These are phyloP conservation scores for Miniopterus natalensis DNA, from an alignment of 2,113 vertebrate genomes.

Conservation along the genomic window DNA sequence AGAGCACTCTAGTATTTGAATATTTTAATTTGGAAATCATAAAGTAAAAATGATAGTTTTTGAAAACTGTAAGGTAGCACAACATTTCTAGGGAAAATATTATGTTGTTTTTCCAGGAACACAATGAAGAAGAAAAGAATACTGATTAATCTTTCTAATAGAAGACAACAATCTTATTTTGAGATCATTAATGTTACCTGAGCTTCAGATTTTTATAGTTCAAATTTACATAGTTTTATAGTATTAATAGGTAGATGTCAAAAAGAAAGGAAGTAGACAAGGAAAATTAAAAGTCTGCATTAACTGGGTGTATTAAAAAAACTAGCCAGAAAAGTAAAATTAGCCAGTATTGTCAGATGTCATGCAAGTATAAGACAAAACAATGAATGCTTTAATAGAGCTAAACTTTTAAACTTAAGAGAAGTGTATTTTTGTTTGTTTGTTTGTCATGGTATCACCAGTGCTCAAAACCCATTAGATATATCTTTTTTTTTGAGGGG, in stretches of 20 bases:
- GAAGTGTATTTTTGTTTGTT: background rate
- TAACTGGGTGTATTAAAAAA: background rate
- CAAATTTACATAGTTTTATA: background rate
- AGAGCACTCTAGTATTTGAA: background rate
- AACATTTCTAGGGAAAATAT: constrained; percentile 27
- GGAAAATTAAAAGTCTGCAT: background rate
- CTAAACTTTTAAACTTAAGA: background rate
- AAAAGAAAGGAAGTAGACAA: background rate
- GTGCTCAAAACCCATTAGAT: background rate
- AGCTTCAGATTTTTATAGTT: background rate
- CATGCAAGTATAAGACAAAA: background rate
- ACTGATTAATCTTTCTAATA: constrained; percentile 2
- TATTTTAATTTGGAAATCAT: constrained; percentile 11
- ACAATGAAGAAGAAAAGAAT: background rate
- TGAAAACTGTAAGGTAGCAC: background rate
- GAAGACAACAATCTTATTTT: background rate
- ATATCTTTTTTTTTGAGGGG: background rate
- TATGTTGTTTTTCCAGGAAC: background rate
- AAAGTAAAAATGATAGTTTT: constrained; percentile 7
- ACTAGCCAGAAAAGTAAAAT: background rate
- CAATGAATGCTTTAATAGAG: background rate
- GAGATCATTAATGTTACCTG: constrained; percentile 6
- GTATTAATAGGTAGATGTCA: constrained; percentile 28
- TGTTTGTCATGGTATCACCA: background rate
- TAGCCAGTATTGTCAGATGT: background rate